Base-by-base conservation (phyloP, 37 sponge, comb jelly and placozoan species). In the Bolinopsis microptera region DNA sequence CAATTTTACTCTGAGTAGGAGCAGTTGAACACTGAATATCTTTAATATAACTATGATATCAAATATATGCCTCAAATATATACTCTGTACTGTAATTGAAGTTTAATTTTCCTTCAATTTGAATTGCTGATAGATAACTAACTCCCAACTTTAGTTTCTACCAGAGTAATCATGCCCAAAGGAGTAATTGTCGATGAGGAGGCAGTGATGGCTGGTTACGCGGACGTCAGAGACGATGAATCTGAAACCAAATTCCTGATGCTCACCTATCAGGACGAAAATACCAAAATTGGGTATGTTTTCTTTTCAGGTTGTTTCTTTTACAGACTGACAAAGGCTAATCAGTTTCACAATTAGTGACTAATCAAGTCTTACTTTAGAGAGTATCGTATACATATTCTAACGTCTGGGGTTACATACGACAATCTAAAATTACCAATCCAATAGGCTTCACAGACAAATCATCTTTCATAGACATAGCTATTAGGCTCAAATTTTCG, bases 181-280 rank as follows among this genome's bases (percentile, higher is more conserved):
- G 80, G 80, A 77, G 80, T 77, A 22, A 35, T 8, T 35, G 36
- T 77, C 5, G 80, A 77, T 77, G 80, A 77, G 18, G 80, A 27
- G 9, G 36, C 33, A 1, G 80, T 77, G 9, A 77, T 22, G 36
- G 80, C 27, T 0, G 80, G 33, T 18, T 77, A 77, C 80, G 35
- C 21, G 0, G 32, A 77, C 80, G 80, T 77, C 33, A 32, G 80
- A 18, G 36, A 27, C 0, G 80, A 77, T 36, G 80, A 32, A 33
- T 32, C 33, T 35, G 80, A 77, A 34, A 77, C 27, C 32, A 32
- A 32, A 36, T 77, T 32, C 80, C 33, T 77, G 36, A 77, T 77
- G 80, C 80, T 77, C 80, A 77, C 80, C 34, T 77, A 77, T 36
- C 27, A 77, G 33, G 80, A 77, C 2, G 80, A 77, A 34, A 77